Percentiles rank a stretch among this genome's conserved stretches.
These are phyloP conservation scores for Beroe ovata DNA, from an alignment of 37 sponge, comb jelly and placozoan genomes.

Conservation along the genomic window DNA sequence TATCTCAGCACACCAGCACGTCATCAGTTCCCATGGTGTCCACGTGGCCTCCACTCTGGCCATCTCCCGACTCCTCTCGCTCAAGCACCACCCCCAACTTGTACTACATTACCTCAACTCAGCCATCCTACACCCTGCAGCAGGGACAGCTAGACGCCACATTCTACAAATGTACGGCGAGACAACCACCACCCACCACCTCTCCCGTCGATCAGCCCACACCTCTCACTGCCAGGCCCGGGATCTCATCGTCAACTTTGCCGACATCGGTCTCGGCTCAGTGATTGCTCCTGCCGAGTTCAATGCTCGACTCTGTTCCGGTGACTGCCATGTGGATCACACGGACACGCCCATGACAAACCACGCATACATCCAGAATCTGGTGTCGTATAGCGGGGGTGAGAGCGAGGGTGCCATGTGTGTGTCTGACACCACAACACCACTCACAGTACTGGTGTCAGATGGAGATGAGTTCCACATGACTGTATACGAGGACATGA, in stretches of 20 bases:
- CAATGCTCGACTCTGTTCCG: slow-evolving; percentile 21
- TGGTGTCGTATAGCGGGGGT: not conserved
- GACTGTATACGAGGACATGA: slow-evolving; percentile 43
- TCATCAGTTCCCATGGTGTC: slow-evolving; percentile 32
- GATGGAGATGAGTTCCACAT: slow-evolving; percentile 13
- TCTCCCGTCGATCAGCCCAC: not conserved
- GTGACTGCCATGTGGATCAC: slow-evolving; percentile 15
- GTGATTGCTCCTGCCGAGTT: slow-evolving; percentile 11
- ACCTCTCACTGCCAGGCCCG: not conserved
- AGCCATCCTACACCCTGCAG: slow-evolving; percentile 21
- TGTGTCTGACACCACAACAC: slow-evolving; percentile 1
- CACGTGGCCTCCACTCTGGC: not conserved
- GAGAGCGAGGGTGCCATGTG: not conserved
- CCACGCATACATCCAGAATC: slow-evolving; percentile 46
- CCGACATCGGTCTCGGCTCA: slow-evolving; percentile 16
- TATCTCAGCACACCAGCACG: not conserved
- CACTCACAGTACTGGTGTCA: slow-evolving; percentile 6
- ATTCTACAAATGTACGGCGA: slow-evolving; percentile 29
- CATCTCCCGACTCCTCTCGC: not conserved
- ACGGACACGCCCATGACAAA: slow-evolving; percentile 40
- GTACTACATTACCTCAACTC: not conserved
- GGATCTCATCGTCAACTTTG: slow-evolving; percentile 26
- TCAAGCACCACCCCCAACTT: not conserved
- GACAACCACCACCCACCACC: not conserved
- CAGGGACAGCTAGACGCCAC: slow-evolving; percentile 15